Conservation (phyloP, 2,113 vertebrate species). For the Burhinus oedicnemus region DNA sequence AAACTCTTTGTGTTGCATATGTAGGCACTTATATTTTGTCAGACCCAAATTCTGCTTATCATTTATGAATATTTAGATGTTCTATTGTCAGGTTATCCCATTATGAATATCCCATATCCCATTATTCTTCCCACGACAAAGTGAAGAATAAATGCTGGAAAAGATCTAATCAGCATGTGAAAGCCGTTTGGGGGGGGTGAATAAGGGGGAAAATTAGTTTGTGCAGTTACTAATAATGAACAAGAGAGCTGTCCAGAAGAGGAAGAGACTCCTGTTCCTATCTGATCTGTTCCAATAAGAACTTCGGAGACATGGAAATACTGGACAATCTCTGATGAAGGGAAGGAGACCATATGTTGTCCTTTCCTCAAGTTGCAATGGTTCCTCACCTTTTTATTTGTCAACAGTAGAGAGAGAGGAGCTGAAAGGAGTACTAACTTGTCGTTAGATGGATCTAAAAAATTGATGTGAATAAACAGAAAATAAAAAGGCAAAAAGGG, state of each 20-base stretch:
- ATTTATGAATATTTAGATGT: neutral
- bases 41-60: neutral
- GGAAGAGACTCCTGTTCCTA: neutral
- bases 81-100: neutral
- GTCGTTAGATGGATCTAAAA: neutral
- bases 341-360: neutral
- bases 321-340: neutral
- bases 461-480: neutral
- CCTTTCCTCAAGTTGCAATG: neutral
- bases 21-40: neutral
- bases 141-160: neutral
- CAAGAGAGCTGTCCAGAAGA: neutral
- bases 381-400: neutral
- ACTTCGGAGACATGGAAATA: neutral
- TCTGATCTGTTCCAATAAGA: neutral
- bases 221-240: neutral
- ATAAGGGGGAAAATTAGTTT: neutral
- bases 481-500: neutral
- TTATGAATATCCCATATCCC: neutral
- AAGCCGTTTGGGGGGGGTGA: neutral
- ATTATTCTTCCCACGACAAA: neutral
- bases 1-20: neutral
- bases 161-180: neutral
- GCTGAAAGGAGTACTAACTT: neutral
- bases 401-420: neutral